Conservation (phyloP, 1,140 invertebrate species). For the Potamilus streckersoni region DNA sequence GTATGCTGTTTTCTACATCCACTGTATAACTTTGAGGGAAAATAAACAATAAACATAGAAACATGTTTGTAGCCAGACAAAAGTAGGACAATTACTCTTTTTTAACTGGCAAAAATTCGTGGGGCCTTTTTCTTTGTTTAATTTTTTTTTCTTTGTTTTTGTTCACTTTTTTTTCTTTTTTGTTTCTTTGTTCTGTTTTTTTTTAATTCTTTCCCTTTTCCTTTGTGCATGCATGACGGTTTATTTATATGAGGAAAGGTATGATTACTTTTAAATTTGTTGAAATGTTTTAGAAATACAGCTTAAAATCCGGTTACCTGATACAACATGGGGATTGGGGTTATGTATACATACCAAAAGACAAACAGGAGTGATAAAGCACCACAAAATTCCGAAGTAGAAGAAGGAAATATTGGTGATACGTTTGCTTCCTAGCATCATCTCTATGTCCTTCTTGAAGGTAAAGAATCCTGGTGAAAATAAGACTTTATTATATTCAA, state of each 20-base stretch:
- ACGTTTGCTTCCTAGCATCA: slow-evolving; percentile 20
- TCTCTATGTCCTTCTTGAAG: slow-evolving; percentile 33
- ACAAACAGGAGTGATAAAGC: slow-evolving; percentile 17
- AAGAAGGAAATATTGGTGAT: slow-evolving; percentile 23
- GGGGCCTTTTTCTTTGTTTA: too few relatives aligned
- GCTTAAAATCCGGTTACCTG: neutral
- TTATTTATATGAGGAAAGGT: neutral
- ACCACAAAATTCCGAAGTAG: slow-evolving; percentile 24
- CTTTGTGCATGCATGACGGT: neutral
- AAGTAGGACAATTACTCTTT: too few relatives aligned
- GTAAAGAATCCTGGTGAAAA: slow-evolving; percentile 14
- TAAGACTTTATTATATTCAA: too few relatives aligned
- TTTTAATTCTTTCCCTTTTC: too few relatives aligned
- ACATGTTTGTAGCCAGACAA: too few relatives aligned
- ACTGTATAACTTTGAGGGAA: too few relatives aligned
- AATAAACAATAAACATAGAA: too few relatives aligned
- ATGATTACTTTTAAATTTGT: neutral
- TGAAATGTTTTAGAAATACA: neutral
- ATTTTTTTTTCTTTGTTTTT: too few relatives aligned
- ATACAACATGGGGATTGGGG: neutral
- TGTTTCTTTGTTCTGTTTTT: too few relatives aligned
- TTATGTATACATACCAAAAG: slow-evolving; percentile 8
- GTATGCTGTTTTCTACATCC: too few relatives aligned
- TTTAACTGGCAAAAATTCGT: too few relatives aligned
- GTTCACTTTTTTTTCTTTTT: too few relatives aligned